These are phyloP conservation scores for Mellivora capensis DNA, from an alignment of 2,113 vertebrate genomes.

Conservation along the genomic window DNA sequence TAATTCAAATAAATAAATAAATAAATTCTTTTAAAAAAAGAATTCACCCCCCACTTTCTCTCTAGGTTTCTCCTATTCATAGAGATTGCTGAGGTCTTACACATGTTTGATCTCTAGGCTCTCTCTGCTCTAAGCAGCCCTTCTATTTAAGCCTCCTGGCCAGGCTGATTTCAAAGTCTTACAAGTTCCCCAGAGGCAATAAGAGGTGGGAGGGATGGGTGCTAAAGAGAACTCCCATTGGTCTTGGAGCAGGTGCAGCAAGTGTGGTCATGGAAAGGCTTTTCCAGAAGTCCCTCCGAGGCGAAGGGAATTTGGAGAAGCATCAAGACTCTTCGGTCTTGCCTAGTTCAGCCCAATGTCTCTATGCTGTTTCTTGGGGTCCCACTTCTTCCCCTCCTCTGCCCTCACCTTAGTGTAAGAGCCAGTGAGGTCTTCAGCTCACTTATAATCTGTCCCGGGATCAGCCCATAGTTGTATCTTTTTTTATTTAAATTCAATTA, in stretches of 20 bases:
- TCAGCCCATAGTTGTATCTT: not conserved
- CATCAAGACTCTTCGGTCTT: not conserved
- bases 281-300: not conserved
- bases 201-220: not conserved
- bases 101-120: not conserved
- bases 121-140: not conserved
- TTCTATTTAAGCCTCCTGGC: not conserved
- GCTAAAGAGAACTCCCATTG: not conserved
- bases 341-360: not conserved
- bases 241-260: not conserved
- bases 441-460: not conserved
- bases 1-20: no score
- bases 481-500: no score
- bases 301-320: not conserved
- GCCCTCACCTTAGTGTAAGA: not conserved
- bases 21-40: no score
- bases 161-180: not conserved
- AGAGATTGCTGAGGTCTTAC: not conserved
- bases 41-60: no score
- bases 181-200: not conserved
- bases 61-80: not conserved
- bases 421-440: not conserved
- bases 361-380: not conserved
- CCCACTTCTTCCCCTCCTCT: not conserved
- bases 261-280: not conserved